phyloP scores from a whole-genome alignment of 2,888 invertebrate species.

The Plusia festucae region DNA sequence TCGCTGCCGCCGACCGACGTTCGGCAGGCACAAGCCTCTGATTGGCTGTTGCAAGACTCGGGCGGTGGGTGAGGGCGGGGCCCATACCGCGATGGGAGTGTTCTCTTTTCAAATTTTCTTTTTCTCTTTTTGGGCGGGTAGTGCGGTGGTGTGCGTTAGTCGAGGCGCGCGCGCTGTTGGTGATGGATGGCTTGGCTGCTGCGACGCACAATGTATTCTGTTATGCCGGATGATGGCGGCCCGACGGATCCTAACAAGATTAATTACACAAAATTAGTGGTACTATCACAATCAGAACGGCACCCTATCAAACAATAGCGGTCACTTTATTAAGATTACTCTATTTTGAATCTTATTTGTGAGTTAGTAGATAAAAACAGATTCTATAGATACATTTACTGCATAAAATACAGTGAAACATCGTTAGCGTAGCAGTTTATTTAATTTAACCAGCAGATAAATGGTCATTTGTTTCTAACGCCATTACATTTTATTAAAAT shows the following conservation, averaged over 20 bases:
- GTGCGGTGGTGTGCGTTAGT: slow-evolving; percentile 86
- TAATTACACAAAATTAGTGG: slow-evolving; percentile 59
- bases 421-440: slow-evolving; percentile 17
- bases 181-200: slow-evolving; percentile 81
- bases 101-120: slow-evolving; percentile 88
- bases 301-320: slow-evolving; percentile 49
- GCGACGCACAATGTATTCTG: slow-evolving; percentile 72
- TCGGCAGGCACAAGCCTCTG: slow-evolving; percentile 59
- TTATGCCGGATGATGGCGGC: slow-evolving; percentile 53
- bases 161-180: slow-evolving; percentile 79
- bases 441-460: slow-evolving; percentile 14
- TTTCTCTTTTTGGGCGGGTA: slow-evolving; percentile 88
- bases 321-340: slow-evolving; percentile 41
- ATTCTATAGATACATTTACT: slow-evolving; percentile 18
- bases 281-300: slow-evolving; percentile 55
- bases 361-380: slow-evolving; percentile 42
- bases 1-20: slow-evolving; percentile 71
- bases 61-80: slow-evolving; percentile 80
- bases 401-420: slow-evolving; percentile 12
- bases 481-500: slow-evolving; percentile 15
- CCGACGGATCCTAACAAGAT: slow-evolving; percentile 52
- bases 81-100: slow-evolving; percentile 80
- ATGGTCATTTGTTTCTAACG: neutral
- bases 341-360: slow-evolving; percentile 52
- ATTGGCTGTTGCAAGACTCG: slow-evolving; percentile 71